Evolutionary conservation across 2,797 vertebrate species (phyloP).

Genomic region (Odontamblyopus rebecca): DNA sequence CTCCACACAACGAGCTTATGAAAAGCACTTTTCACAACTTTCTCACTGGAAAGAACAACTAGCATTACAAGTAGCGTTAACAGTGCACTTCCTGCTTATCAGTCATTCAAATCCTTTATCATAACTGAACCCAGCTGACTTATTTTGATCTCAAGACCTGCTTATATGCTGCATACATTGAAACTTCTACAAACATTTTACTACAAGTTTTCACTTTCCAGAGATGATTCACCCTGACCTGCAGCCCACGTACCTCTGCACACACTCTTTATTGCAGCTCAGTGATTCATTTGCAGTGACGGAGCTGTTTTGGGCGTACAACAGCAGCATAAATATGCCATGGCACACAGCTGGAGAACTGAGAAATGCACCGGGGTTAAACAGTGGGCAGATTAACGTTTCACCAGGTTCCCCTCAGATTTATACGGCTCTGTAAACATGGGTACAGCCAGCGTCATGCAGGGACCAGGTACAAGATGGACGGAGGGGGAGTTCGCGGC

Average conservation of each 20-base stretch:
- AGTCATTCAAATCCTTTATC: too few species aligned
- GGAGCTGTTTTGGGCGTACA: slow-evolving; percentile 72
- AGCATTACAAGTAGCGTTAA: too few species aligned
- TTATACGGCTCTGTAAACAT: slow-evolving; percentile 78
- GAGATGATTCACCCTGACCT: neutral
- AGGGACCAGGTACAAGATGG: slow-evolving; percentile 15
- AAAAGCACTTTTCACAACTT: too few species aligned
- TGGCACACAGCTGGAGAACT: slow-evolving; percentile 75
- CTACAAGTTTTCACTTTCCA: neutral
- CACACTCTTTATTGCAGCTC: neutral
- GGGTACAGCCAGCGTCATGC: slow-evolving; percentile 61
- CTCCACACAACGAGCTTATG: too few species aligned
- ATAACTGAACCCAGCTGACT: too few species aligned
- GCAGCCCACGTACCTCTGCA: neutral
- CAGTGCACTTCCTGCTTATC: too few species aligned
- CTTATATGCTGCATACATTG: neutral
- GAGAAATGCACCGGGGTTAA: slow-evolving; percentile 78
- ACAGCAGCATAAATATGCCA: slow-evolving; percentile 75
- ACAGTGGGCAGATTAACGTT: slow-evolving; percentile 77
- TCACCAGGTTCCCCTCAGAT: slow-evolving; percentile 75
- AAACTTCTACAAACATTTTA: neutral
- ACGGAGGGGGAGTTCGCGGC: slow-evolving; percentile 43
- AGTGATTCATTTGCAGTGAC: slow-evolving; percentile 74
- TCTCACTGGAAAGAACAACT: too few species aligned
- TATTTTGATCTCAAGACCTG: too few species aligned